These are phyloP conservation scores for Eulacestoma nigropectus DNA, from an alignment of 2,113 vertebrate genomes.

Conservation along the genomic window DNA sequence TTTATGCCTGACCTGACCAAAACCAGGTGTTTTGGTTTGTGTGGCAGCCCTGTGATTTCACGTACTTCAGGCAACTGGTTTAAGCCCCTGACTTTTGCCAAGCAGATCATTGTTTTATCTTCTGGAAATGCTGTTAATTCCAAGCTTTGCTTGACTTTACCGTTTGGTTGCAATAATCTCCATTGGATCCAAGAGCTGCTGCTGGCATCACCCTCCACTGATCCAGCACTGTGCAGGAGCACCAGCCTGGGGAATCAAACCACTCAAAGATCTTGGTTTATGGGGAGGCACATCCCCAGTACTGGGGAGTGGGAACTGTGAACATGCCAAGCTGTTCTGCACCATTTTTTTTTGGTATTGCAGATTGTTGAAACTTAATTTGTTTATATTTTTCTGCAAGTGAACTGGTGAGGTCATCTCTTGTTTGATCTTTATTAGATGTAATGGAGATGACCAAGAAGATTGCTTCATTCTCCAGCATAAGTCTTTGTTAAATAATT, in stretches of 20 bases:
- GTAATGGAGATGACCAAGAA: not conserved
- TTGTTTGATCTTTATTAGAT: not conserved
- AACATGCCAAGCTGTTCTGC: not conserved
- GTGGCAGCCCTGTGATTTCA: not conserved
- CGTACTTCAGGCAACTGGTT: not conserved
- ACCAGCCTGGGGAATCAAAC: not conserved
- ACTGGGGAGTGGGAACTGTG: not conserved
- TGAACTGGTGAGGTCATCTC: not conserved
- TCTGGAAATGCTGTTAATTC: not conserved
- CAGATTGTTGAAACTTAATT: not conserved
- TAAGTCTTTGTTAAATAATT: not conserved
- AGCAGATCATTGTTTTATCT: not conserved
- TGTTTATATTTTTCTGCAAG: not conserved
- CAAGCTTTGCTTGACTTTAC: not conserved
- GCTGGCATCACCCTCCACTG: fast-evolving
- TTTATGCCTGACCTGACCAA: not conserved
- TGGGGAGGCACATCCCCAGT: not conserved
- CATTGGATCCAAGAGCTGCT: not conserved
- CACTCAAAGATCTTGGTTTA: not conserved
- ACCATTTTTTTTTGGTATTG: not conserved
- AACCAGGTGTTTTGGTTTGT: not conserved
- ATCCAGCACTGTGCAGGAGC: not conserved
- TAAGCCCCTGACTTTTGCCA: not conserved
- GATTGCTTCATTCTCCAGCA: not conserved
- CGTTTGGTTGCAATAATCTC: not conserved